Evolutionary conservation across 2,797 vertebrate genomes (phyloP).

Genomic region (Petrocephalus schoutedeni): DNA sequence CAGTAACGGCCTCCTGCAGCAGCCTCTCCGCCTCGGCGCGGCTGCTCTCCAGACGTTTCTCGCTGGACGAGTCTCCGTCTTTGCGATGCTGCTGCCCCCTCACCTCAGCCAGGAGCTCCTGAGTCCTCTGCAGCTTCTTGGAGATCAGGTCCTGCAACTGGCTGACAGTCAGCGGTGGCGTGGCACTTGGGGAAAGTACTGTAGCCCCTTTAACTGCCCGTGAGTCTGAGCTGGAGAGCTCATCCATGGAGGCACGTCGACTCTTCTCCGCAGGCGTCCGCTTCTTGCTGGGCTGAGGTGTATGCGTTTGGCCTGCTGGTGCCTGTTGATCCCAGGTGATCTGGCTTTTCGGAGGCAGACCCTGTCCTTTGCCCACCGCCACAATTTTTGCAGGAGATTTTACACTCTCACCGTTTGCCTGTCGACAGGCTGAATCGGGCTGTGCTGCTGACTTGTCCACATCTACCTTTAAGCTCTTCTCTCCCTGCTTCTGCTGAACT

Average conservation of each 20-base stretch:
- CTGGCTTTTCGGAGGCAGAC: slow-evolving; percentile 55
- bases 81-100: slow-evolving; percentile 52
- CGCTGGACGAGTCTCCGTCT: slow-evolving; percentile 51
- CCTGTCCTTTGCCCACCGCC: slow-evolving; percentile 57
- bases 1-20: slow-evolving; percentile 73
- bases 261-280: slow-evolving; percentile 63
- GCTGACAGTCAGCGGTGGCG: slow-evolving; percentile 47
- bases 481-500: slow-evolving; percentile 48
- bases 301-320: slow-evolving; percentile 54
- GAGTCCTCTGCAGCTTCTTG: slow-evolving; percentile 82
- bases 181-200: slow-evolving; percentile 29
- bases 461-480: slow-evolving; percentile 57
- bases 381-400: slow-evolving; percentile 13
- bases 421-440: slow-evolving; percentile 45
- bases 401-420: slow-evolving; percentile 59
- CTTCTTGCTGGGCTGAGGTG: slow-evolving; percentile 64
- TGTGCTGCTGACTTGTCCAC: slow-evolving; percentile 58
- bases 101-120: slow-evolving; percentile 76
- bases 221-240: slow-evolving; percentile 70
- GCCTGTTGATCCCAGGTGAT: slow-evolving; percentile 49
- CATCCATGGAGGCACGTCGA: slow-evolving; percentile 85
- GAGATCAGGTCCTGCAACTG: slow-evolving; percentile 80
- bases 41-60: slow-evolving; percentile 51
- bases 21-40: slow-evolving; percentile 74
- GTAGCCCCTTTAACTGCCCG: slow-evolving; percentile 35